A percentile compares a stretch with the other conserved stretches of the same genome.
Conservation (phyloP, 2,113 vertebrate genomes). For the Oxyura jamaicensis region DNA sequence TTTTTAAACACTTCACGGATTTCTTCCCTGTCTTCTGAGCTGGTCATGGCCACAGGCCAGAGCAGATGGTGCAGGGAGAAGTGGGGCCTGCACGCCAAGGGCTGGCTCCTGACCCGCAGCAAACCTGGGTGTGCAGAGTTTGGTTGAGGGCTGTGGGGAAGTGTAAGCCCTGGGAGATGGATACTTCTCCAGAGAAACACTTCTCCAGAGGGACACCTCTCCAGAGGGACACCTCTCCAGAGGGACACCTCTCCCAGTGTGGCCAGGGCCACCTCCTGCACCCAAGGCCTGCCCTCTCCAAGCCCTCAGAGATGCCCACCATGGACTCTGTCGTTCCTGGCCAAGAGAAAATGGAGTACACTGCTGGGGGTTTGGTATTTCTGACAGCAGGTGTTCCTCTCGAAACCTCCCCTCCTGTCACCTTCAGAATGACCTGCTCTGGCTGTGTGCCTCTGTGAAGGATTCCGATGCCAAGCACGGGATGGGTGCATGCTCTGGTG, state of each 20-base stretch:
- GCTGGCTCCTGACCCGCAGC: neutral
- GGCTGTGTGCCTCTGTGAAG: neutral
- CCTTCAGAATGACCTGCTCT: neutral
- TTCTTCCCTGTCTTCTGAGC: neutral
- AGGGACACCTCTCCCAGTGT: neutral
- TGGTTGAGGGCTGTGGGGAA: rapidly evolving
- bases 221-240: too few relatives aligned
- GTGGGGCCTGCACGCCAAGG: neutral
- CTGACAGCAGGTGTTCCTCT: neutral
- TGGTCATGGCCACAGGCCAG: neutral
- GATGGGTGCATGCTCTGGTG: neutral
- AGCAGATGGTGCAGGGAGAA: neutral
- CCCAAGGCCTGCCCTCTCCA: neutral
- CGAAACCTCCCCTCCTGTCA: neutral
- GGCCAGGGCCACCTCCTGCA: neutral
- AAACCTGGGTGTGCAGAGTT: neutral
- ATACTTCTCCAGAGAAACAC: too few relatives aligned
- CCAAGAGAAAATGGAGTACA: neutral
- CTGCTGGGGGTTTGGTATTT: neutral
- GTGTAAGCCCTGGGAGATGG: neutral
- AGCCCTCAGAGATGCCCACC: neutral
- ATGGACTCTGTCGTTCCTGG: neutral
- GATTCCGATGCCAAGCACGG: neutral
- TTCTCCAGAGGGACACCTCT: neutral
- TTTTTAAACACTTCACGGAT: neutral